These are phyloP conservation scores for Chloroclystis v-ata DNA, from an alignment of 2,888 invertebrate genomes.

Conservation along the genomic window DNA sequence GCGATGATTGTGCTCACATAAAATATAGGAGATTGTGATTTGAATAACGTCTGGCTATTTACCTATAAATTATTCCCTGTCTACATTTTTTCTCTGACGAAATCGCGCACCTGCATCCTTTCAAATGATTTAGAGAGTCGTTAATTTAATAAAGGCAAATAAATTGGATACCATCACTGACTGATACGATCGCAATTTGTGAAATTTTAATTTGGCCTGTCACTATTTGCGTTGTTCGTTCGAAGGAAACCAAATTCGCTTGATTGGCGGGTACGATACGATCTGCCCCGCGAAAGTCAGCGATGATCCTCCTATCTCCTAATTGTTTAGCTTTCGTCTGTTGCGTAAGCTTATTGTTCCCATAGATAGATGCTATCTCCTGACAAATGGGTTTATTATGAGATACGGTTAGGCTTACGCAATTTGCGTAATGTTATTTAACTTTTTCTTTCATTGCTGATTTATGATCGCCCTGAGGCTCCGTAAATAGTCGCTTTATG, in stretches of 20 bases:
- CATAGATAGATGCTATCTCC: constrained; percentile 55
- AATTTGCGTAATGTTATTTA: constrained; percentile 53
- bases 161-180: constrained; percentile 40
- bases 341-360: constrained; percentile 60
- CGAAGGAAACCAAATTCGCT: constrained; percentile 35
- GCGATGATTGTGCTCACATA: constrained; percentile 42
- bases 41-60: constrained; percentile 25
- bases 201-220: constrained; percentile 47
- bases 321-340: constrained; percentile 69
- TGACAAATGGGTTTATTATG: constrained; percentile 65
- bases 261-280: constrained; percentile 36
- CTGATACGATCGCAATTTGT: constrained; percentile 40
- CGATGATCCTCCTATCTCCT: constrained; percentile 55
- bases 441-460: constrained; percentile 37
- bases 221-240: constrained; percentile 30
- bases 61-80: constrained; percentile 24
- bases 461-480: constrained; percentile 25
- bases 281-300: constrained; percentile 51
- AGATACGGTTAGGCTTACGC: constrained; percentile 53
- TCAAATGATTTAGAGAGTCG: constrained; percentile 30
- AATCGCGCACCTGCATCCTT: constrained; percentile 27
- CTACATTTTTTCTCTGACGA: constrained; percentile 21
- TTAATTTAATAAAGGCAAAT: constrained; percentile 30
- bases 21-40: constrained; percentile 41
- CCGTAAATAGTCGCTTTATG: constrained; percentile 23